phyloP scores from a whole-genome alignment of 2,888 invertebrate species.

The Amphiduros pacificus region DNA sequence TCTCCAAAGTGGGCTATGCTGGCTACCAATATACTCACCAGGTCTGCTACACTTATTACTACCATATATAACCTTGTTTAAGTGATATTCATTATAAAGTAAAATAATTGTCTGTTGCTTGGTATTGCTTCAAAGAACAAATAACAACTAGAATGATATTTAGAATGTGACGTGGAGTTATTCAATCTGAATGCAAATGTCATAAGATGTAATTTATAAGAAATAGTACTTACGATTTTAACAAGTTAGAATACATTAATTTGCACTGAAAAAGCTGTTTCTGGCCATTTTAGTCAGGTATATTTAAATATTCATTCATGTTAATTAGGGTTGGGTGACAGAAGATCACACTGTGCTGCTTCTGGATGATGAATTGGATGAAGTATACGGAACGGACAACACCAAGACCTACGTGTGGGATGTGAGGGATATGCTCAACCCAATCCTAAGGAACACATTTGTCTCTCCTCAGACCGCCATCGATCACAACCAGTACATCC shows the following conservation, averaged over 20 bases:
- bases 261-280: too few relatives aligned
- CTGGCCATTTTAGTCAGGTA: too few relatives aligned
- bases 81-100: too few relatives aligned
- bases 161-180: too few relatives aligned
- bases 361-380: slow-evolving; percentile 16
- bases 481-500: slow-evolving; percentile 27
- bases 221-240: too few relatives aligned
- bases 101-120: too few relatives aligned
- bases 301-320: background rate
- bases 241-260: too few relatives aligned
- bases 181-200: too few relatives aligned
- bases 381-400: background rate
- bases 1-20: slow-evolving; percentile 15
- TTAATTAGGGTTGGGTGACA: slow-evolving; percentile 16
- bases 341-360: slow-evolving; percentile 8
- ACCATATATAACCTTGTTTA: too few relatives aligned
- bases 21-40: slow-evolving; percentile 24
- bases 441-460: slow-evolving; percentile 11
- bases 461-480: slow-evolving; percentile 17
- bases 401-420: slow-evolving; percentile 23
- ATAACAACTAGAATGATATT: too few relatives aligned
- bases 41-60: slow-evolving; percentile 13
- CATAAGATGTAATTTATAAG: too few relatives aligned
- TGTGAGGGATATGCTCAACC: slow-evolving; percentile 7
- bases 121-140: too few relatives aligned